Evolutionary conservation across 2,888 invertebrate genomes (phyloP), one percentile per base, ranked within the genome.

Genomic region (Limnephilus auricula): DNA sequence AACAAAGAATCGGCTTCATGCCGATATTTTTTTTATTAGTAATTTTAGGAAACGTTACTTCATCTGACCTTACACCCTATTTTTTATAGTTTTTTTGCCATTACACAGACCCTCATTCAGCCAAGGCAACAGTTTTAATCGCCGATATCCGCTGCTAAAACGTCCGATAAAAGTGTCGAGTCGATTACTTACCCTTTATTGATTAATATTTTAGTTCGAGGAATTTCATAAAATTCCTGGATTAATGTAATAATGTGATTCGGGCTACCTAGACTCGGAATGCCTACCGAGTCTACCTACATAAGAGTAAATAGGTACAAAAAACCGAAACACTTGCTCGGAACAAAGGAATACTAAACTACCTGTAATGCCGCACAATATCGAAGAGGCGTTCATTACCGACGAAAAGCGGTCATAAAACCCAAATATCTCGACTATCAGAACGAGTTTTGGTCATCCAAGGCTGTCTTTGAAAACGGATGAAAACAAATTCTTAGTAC

Each of bases 401-500:
- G 78, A 90, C 91, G 89, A 91, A 91, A 92, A 92, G 91, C 82
- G 87, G 91, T 89, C 92, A 89, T 92, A 92, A 92, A 92, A 88
- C 89, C 92, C 92, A 92, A 92, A 92, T 90, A 91, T 92, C 91
- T 92, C 91, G 92, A 89, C 92, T 92, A 92, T 90, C 91, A 90
- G 90, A 91, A 92, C 91, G 79, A 91, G 91, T 92, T 92, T 92
- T 82, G 91, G 90, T 89, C 89, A 91, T 45, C 91, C 91, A 88
- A 91, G 86, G 89, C 45, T 90, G 89, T 87, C 78, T 91, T 65
- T 86, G 89, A 86, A 92, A 90, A 91, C 86, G 80, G 80, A 90
- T 87, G 90, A 79, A 90, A 87, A 90, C 79, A 85, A 90, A 90
- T 84, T 90, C 85, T 83, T 89, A 31, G 89, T 89, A 89, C 79